Percentiles rank a stretch among this genome's conserved stretches.
Conservation (phyloP, 2,888 invertebrate species). For the Metellina segmentata region DNA sequence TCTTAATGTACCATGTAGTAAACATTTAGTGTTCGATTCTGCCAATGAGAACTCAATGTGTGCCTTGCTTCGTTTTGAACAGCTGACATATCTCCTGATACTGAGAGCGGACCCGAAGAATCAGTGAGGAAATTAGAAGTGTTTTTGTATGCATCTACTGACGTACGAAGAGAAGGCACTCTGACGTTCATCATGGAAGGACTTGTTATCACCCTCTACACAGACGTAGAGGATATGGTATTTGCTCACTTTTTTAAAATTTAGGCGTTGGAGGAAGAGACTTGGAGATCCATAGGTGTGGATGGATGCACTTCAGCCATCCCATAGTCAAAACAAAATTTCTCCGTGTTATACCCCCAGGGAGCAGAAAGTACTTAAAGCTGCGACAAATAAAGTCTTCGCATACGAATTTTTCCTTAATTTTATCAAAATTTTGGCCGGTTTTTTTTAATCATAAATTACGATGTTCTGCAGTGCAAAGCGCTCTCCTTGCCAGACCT, state of each 20-base stretch:
- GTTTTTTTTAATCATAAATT: too few species aligned
- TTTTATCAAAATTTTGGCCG: too few species aligned
- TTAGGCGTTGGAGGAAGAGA: not conserved
- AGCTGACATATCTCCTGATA: conserved; percentile 76
- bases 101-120: conserved; percentile 77
- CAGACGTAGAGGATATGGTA: conserved; percentile 87
- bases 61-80: not conserved
- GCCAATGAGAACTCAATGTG: too few species aligned
- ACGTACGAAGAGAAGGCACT: conserved; percentile 84
- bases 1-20: too few species aligned
- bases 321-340: too few species aligned
- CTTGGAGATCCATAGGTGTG: not conserved
- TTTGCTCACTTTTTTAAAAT: not conserved
- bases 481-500: too few species aligned
- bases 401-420: too few species aligned
- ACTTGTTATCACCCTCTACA: conserved; percentile 86
- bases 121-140: conserved; percentile 87
- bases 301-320: not conserved
- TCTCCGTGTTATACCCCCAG: too few species aligned
- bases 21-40: too few species aligned
- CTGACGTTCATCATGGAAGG: conserved; percentile 86
- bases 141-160: conserved; percentile 87
- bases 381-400: too few species aligned
- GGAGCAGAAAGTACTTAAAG: too few species aligned
- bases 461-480: too few species aligned